Base-by-base conservation (phyloP, 2,113 vertebrate species). In the Zosterops lateralis region DNA sequence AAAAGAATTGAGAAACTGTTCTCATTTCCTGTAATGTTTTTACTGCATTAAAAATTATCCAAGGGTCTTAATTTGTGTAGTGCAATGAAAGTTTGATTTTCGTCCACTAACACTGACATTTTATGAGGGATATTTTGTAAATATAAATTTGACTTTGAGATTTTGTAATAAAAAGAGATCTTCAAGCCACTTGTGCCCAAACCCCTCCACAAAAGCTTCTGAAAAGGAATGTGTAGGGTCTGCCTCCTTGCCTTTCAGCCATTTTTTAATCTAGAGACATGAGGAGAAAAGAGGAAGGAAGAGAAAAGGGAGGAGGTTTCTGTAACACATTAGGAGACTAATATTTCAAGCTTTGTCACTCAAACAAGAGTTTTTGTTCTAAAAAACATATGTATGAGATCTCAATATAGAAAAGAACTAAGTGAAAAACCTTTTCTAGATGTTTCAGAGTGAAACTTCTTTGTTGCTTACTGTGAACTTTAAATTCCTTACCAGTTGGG, bases 251-350 rank as follows among this genome's bases (percentile, higher is more conserved):
- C 7, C 9, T 86, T 75, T 29, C 38, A 40, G 28, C 36, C 36
- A 1, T 62, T 60, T 57, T 84, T 87, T 24, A 10, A 18, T 40
- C 15, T 38, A 14, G 4, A 2, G 9, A 6, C 18, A 57, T 2
- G 2, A 1, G 4, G 2, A 22, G 4, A 3, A 58, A n/a, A 62
- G 1, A 36, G 1, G 17, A 82, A 60, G 4, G 3, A 79, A 64
- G 5, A 70, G 6, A 84, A 68, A 76, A 50, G 7, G 2, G 2
- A 61, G 7, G 1, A 73, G 40, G 1, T 17, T 75, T 75, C 26
- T 82, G 1, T 29, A 53, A 58, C 3, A 22, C 17, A 24, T 44
- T 70, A 48, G 7, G 12, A 51, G 72, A 60, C 15, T 73, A 2
- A 5, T 45, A 45, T 51, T 82, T 84, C 53, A 65, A 21, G 38